Base-by-base conservation (phyloP, 1,140 invertebrate species). In the Aphelenchoides fujianensis region DNA sequence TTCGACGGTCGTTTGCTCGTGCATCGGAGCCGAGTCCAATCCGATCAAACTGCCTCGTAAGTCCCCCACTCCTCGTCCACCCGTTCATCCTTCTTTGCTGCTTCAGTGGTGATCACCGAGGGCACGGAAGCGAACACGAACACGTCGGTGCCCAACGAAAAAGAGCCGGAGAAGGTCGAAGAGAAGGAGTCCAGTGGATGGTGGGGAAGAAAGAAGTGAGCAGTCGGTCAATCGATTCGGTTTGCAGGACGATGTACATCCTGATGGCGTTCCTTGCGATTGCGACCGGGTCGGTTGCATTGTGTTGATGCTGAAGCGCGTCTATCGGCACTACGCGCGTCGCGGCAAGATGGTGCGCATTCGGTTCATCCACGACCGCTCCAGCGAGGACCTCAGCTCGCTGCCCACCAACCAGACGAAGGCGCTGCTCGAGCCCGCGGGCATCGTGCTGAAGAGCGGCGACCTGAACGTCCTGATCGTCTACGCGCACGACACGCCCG, bases 1-100 rank as follows among this genome's bases (percentile, higher is more conserved):
- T 36, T 59, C n/a, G n/a, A 75, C 19, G 3, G 75, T 74, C 35
- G 81, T 82, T 5, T 83, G 82, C 64, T 82, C 81, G 27, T 83
- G 82, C 32, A n/a, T 53, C 71, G 19, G 7, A 30, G 55, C 55
- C 5, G 55, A 59, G 28, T 59, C 5, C 27, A 59, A 23, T 7
- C 5, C 55, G 12, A 32, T 59, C 23, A 59, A 59, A 23, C 19
- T 59, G 55, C 55, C 5, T 16, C 5, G 55, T 59, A 59, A 59
- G 55, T 48, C 23, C 41, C 12, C 12, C n/a, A n/a, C n/a, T n/a
- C n/a, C n/a, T n/a, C n/a, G n/a, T n/a, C n/a, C n/a, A n/a, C n/a
- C n/a, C n/a, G n/a, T n/a, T n/a, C n/a, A n/a, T n/a, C n/a, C n/a
- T n/a, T n/a, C n/a, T n/a, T n/a, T n/a, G n/a, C n/a, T n/a, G n/a